Evolutionary conservation across 1,140 invertebrate species (phyloP), one percentile per base, ranked within the genome.

Genomic region (Acromyrmex charruanus): DNA sequence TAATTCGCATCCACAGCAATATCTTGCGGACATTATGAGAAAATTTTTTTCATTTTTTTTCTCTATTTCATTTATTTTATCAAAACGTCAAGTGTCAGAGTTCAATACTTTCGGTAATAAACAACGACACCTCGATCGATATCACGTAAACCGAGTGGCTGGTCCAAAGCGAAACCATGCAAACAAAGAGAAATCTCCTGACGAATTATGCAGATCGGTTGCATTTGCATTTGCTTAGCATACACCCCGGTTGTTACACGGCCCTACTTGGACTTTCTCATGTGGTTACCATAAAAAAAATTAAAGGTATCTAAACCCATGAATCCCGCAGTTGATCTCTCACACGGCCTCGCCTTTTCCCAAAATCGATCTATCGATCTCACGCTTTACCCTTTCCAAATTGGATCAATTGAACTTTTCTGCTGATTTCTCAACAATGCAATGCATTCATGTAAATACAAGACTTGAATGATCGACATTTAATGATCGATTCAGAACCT

Each of bases 171-270:
- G 86, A 88, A 86, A 81, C 59, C 74, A 88, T 88, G 85, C 89
- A 86, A 91, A 92, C 89, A 81, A 88, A 90, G 90, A 92, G 92
- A 92, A 92, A 92, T 87, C 87, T 92, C 81, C 71, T 61, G 72
- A 84, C 75, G 86, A 90, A 92, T 92, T 92, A 92, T 93, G 89
- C 90, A 91, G 87, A 93, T 92, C 81, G 81, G 44, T 77, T 28
- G 63, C 71, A 93, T 93, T 93, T 92, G 86, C 91, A 92, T 93
- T 90, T 87, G 80, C 87, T 92, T 91, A 87, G 91, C 89, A 92
- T 92, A 91, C 87, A 84, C 65, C 39, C 69, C n/a, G 81, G 21
- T 88, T 72, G 88, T 80, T 81, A 75, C 82, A 90, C 86, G 74
- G 18, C 9, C 84, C 18, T 39, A 72, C 63, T 68, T 81, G 72